Evolutionary conservation across 1,140 invertebrate genomes (phyloP), one percentile per base, ranked within the genome.

Genomic region (Drosophila nasuta): DNA sequence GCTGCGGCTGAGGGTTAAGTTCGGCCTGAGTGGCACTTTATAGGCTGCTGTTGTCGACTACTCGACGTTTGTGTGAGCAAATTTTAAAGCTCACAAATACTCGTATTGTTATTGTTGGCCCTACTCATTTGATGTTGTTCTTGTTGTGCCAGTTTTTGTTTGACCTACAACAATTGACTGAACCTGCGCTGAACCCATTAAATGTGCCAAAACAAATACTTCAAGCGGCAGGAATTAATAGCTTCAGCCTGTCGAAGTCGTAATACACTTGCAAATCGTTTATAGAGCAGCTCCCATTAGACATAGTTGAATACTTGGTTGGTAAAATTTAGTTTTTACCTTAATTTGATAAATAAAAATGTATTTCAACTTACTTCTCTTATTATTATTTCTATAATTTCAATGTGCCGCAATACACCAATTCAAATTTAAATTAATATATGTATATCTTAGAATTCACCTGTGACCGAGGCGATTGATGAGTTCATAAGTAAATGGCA

Each of bases 11-110:
- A 70, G 64, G 76, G 73, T 63, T 81, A 70, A 71, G 74, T 77
- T 77, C 48, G 71, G 46, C 28, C 75, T 51, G 80, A 88, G 83
- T 82, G 72, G 52, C 79, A 82, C 83, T 82, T 72, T 72, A 77
- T 71, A 52, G 76, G 65, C 75, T 79, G 77, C 80, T 79, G 69
- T 77, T 79, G 69, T 77, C 62, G 77, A 70, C 79, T 79, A 88
- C 82, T 87, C 79, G 77, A 88, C 76, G 77, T 88, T 80, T 88
- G 65, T 75, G 75, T 79, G 73, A 80, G 83, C 69, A 80, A 88
- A 83, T 83, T 87, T 82, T 81, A 83, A 77, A 87, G 80, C 80
- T 77, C 80, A 87, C 73, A 87, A 88, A 87, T 82, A 77, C 82
- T 78, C 76, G 67, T 79, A 64, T 67, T 75, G 46, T 52, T 59